phyloP scores from a whole-genome alignment of 2,888 invertebrate genomes.

The Drosophila gaucha region DNA sequence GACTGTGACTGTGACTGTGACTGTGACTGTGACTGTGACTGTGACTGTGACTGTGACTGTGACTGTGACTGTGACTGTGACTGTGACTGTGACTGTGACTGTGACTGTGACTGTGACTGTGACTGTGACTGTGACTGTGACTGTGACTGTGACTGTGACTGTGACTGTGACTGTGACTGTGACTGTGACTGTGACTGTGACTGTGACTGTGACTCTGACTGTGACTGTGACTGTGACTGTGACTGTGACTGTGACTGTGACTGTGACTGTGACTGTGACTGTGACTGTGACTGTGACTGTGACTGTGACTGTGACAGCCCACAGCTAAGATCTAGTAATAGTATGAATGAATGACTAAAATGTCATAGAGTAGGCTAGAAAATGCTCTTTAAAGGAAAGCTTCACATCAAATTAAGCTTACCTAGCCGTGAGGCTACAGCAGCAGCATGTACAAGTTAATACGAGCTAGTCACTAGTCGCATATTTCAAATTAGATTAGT shows the following conservation, averaged over 20 bases:
- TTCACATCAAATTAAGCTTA: background rate
- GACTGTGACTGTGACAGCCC: background rate
- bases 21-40: no score
- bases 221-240: background rate
- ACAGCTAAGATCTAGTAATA: background rate
- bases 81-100: background rate
- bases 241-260: background rate
- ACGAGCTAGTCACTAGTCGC: no score
- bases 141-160: background rate
- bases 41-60: no score
- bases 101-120: background rate
- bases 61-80: no score
- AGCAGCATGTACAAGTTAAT: background rate
- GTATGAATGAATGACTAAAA: no score
- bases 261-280: constrained; percentile 1
- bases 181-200: background rate
- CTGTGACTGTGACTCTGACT: constrained; percentile 1
- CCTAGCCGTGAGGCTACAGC: background rate
- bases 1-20: background rate
- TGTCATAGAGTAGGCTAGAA: background rate
- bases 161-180: constrained; percentile 6
- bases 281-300: background rate
- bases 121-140: constrained; percentile 11
- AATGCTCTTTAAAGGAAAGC: background rate
- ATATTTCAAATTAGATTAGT: no score